Conservation (phyloP, 2,888 invertebrate species). For the Machimus atricapillus region DNA sequence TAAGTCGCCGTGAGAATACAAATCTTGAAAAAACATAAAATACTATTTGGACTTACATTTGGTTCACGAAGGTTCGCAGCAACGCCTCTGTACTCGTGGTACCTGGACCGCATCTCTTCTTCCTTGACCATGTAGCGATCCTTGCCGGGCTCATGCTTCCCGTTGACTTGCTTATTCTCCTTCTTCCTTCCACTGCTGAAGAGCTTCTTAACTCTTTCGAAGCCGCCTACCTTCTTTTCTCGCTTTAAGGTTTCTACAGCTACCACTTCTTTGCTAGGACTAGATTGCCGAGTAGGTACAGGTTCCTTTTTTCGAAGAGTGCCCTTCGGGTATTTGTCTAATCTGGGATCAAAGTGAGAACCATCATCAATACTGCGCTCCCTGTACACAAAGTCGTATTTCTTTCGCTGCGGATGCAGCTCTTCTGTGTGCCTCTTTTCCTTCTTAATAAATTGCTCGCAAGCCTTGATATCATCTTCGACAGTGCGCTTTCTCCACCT, state of each 20-base stretch:
- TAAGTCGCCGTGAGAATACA: not conserved
- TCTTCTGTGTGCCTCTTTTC: conserved; percentile 77
- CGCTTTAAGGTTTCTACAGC: conserved; percentile 56
- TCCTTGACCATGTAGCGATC: conserved; percentile 64
- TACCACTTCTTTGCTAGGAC: conserved; percentile 40
- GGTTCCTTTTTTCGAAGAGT: conserved; percentile 56
- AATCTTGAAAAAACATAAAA: not conserved
- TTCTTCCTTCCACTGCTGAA: conserved; percentile 75
- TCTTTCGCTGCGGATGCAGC: conserved; percentile 61
- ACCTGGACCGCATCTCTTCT: conserved; percentile 66
- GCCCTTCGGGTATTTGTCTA: conserved; percentile 67
- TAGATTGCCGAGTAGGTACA: conserved; percentile 49
- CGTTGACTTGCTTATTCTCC: conserved; percentile 69
- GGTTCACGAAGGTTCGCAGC: conserved; percentile 64
- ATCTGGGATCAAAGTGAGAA: conserved; percentile 71
- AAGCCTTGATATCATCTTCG: conserved; percentile 75
- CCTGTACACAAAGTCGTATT: conserved; percentile 66
- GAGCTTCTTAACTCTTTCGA: conserved; percentile 80
- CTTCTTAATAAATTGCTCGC: conserved; percentile 74
- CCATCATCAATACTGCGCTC: conserved; percentile 72
- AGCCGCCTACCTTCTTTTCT: conserved; percentile 73
- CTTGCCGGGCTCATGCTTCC: conserved; percentile 57
- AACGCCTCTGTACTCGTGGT: conserved; percentile 66
- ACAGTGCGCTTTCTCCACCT: conserved; percentile 62
- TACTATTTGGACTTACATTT: conserved; percentile 58